A percentile compares a stretch with the other conserved stretches of the same genome.
phyloP scores from a whole-genome alignment of 1,140 invertebrate genomes.

The Drosophila seguyi region DNA sequence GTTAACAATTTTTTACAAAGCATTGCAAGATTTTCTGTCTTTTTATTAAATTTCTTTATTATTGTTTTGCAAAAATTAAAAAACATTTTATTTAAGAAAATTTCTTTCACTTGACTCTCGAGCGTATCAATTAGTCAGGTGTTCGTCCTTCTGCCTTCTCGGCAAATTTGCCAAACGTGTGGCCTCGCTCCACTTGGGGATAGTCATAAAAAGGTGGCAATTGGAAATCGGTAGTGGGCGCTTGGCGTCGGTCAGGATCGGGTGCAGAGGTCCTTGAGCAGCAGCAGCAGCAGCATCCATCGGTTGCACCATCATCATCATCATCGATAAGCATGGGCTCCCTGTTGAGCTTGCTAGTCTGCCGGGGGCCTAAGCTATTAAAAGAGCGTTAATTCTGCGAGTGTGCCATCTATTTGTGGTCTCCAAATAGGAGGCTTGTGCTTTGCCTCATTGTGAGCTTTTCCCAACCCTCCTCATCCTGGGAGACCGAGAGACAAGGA shows the following conservation, averaged over 20 bases:
- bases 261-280: conserved; percentile 41
- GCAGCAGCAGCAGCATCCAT: conserved; percentile 20
- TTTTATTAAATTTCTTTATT: no score
- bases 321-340: conserved; percentile 14
- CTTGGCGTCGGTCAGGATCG: conserved; percentile 13
- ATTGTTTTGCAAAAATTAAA: background rate
- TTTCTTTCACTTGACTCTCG: conserved; percentile 9
- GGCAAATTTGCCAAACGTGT: conserved; percentile 56
- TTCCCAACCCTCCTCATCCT: background rate
- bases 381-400: conserved; percentile 46
- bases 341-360: conserved; percentile 12
- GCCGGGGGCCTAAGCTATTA: conserved; percentile 39
- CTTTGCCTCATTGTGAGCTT: conserved; percentile 19
- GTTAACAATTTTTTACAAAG: no score
- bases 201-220: conserved; percentile 17
- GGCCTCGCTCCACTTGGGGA: conserved; percentile 42
- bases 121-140: conserved; percentile 62
- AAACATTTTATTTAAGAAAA: background rate
- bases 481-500: background rate
- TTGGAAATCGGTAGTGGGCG: conserved; percentile 9
- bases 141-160: conserved; percentile 51
- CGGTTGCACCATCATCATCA: conserved; percentile 27
- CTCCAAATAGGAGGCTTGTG: conserved; percentile 18
- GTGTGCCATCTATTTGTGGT: conserved; percentile 40
- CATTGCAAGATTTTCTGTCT: no score